Evolutionary conservation across 2,797 vertebrate genomes (phyloP), one percentile per base, ranked within the genome.

Genomic region (Sebastes vulpes): DNA sequence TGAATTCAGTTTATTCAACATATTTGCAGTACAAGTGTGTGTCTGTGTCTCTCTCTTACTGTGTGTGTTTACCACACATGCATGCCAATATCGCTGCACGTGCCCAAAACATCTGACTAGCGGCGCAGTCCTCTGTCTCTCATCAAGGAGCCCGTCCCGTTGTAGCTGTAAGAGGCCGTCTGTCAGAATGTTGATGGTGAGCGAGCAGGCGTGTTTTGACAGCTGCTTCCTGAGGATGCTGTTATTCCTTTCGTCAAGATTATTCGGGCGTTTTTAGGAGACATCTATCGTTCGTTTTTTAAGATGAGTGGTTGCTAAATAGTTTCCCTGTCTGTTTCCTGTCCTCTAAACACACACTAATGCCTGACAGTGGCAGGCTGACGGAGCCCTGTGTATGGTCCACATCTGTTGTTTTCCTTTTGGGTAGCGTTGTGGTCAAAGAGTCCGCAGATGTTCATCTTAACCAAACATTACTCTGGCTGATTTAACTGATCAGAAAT

Each of bases 151-250:
- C 71, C 29, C 16, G 65, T 75, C 75, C 56, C 56, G 23, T 54
- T 25, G 76, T 16, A 48, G 72, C 70, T 67, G 0, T n/a, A n/a
- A 79, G 70, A 78, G 57, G 28, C 67, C 35, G 29, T 73, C 83
- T 82, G 74, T 75, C 74, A 77, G 64, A 54, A 20, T 1, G 79
- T 50, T 76, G 71, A 75, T 42, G 75, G 31, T 42, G 84, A 72
- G 66, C 29, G 59, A 65, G 28, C 81, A 48, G 65, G 32, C n/a
- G 0, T 65, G 69, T 79, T 87, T 72, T 74, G 65, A 87, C 86
- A 89, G 79, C 89, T 85, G 74, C 82, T 87, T 87, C 75, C 80
- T 52, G 26, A 38, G 56, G 75, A 87, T 57, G 67, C 80, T 54
- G 57, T 57, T 59, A n/a, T n/a, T 71, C 18, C 72, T 77, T 57